Evolutionary conservation across 2,113 vertebrate species (phyloP).

Genomic region (Columba janthina): DNA sequence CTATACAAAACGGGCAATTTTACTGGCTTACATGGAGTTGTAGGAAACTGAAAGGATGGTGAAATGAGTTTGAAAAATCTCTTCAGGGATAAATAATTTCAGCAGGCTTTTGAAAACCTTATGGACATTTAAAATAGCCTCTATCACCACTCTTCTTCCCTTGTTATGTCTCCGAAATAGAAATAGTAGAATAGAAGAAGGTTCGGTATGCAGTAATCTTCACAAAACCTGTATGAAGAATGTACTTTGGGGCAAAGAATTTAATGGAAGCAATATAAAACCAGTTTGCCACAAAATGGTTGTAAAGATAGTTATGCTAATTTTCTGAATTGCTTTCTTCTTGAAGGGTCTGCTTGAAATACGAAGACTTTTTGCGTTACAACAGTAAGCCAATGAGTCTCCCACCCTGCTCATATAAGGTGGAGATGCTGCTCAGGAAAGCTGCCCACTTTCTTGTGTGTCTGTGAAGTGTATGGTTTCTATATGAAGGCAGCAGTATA

Average conservation of each 20-base stretch:
- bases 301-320: neutral
- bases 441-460: neutral
- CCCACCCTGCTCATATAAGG: neutral
- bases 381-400: neutral
- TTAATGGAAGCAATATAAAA: neutral
- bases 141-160: neutral
- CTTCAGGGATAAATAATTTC: neutral
- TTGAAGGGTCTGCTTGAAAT: neutral
- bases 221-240: neutral
- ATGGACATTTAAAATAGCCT: neutral
- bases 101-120: neutral
- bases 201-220: neutral
- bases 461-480: neutral
- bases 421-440: neutral
- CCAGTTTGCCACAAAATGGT: neutral
- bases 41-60: neutral
- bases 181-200: neutral
- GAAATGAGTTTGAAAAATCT: neutral
- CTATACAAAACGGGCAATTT: neutral
- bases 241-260: neutral
- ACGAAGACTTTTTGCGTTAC: neutral
- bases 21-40: neutral
- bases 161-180: neutral
- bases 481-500: neutral
- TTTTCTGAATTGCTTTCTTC: neutral